These are phyloP conservation scores for Prionace glauca DNA, from an alignment of 2,797 vertebrate genomes.

Conservation along the genomic window DNA sequence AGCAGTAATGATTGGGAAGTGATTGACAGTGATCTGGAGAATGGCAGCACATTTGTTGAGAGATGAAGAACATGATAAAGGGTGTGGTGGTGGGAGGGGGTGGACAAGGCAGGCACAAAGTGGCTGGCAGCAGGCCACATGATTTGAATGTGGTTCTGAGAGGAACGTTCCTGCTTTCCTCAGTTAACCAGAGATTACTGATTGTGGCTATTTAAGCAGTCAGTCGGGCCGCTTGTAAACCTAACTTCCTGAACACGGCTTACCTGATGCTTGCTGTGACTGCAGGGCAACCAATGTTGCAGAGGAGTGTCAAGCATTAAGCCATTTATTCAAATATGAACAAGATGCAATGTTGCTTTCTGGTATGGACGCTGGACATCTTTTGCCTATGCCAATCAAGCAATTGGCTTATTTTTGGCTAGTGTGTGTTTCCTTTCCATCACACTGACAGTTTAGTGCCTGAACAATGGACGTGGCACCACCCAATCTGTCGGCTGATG, in stretches of 20 bases:
- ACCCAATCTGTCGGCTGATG: background rate
- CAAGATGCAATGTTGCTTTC: background rate
- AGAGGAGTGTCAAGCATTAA: background rate
- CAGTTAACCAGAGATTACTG: background rate
- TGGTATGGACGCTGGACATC: background rate
- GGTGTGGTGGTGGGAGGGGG: background rate
- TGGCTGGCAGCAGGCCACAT: background rate
- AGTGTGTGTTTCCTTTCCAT: background rate
- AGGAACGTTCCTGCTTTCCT: background rate
- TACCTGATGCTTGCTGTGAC: background rate
- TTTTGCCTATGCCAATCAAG: background rate
- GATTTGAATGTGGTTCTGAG: background rate
- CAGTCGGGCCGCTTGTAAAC: background rate
- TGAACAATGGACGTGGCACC: too few relatives aligned
- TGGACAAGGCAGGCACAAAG: background rate
- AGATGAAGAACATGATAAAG: background rate
- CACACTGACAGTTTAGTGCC: background rate
- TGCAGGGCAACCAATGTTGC: background rate
- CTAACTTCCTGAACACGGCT: background rate
- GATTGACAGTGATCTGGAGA: background rate
- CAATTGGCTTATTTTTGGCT: background rate
- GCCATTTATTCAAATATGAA: background rate
- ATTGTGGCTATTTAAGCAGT: background rate
- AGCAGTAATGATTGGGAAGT: background rate
- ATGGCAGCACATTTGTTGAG: background rate